A percentile compares a stretch with the other conserved stretches of the same genome.
Conservation (phyloP, 2,888 invertebrate genomes). For the Cerceris ruficornis region DNA sequence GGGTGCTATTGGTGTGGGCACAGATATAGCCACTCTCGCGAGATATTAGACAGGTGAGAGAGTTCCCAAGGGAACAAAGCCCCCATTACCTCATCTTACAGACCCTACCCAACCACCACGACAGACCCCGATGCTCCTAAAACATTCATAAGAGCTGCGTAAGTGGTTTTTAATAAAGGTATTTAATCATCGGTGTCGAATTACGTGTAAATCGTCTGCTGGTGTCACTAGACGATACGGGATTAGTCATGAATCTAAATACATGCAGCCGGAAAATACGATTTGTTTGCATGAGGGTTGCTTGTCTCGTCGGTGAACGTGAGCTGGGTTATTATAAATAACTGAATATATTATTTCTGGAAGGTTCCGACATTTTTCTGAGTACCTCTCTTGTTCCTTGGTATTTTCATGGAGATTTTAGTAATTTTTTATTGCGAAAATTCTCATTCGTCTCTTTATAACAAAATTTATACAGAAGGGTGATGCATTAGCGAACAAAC, state of each 20-base stretch:
- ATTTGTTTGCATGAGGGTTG: slow-evolving; percentile 59
- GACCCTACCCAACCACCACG: slow-evolving; percentile 65
- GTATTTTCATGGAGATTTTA: too few relatives aligned
- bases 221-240: slow-evolving; percentile 49
- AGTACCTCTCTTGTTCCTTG: too few relatives aligned
- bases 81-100: slow-evolving; percentile 77
- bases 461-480: too few relatives aligned
- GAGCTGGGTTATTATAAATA: too few relatives aligned
- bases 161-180: slow-evolving; percentile 79
- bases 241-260: slow-evolving; percentile 56
- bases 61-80: slow-evolving; percentile 80
- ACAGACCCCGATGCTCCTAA: slow-evolving; percentile 65
- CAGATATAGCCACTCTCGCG: slow-evolving; percentile 72
- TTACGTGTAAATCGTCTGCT: slow-evolving; percentile 72
- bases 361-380: too few relatives aligned
- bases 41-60: slow-evolving; percentile 79
- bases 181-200: slow-evolving; percentile 77
- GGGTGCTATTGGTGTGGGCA: slow-evolving; percentile 64
- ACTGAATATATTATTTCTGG: too few relatives aligned
- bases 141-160: slow-evolving; percentile 76
- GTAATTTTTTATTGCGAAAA: too few relatives aligned
- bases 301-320: slow-evolving; percentile 10
- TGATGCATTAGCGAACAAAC: too few relatives aligned
- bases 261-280: slow-evolving; percentile 22
- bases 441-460: too few relatives aligned